Evolutionary conservation across 2,113 vertebrate genomes (phyloP).

Genomic region (Atlantisia rogersi): DNA sequence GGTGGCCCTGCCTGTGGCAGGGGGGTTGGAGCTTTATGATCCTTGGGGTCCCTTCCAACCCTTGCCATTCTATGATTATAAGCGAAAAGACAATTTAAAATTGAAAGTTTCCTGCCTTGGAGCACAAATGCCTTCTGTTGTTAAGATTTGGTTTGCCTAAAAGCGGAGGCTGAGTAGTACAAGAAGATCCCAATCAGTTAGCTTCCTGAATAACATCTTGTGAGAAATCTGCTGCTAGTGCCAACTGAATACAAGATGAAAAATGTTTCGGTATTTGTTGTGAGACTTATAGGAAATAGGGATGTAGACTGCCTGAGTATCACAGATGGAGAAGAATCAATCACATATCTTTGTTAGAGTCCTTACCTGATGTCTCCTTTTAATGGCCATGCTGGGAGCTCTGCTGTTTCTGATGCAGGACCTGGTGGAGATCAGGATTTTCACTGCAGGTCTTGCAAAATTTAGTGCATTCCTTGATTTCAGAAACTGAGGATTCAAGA

Average conservation of each 20-base stretch:
- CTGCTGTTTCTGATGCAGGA: neutral
- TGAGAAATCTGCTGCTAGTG: neutral
- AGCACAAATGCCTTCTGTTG: conserved; percentile 6
- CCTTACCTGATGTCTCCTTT: neutral
- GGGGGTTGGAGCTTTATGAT: too few relatives aligned
- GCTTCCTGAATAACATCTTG: conserved; percentile 1
- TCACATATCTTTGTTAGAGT: neutral
- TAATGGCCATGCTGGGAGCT: neutral
- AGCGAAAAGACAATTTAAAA: neutral
- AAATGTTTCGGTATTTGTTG: neutral
- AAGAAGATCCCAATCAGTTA: neutral
- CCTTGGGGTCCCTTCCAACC: too few relatives aligned
- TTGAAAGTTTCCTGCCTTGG: neutral
- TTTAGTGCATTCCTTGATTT: neutral
- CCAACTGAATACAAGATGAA: neutral
- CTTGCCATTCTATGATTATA: too few relatives aligned
- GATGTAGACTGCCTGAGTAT: neutral
- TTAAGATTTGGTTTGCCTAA: neutral
- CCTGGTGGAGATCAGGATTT: neutral
- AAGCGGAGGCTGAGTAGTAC: neutral
- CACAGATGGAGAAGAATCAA: neutral
- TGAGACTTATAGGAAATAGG: neutral
- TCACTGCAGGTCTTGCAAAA: neutral
- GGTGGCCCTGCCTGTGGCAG: too few relatives aligned
- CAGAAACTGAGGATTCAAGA: neutral